These are phyloP conservation scores for Scaptodrosophila lebanonensis DNA, from an alignment of 1,140 invertebrate species.

Conservation along the genomic window DNA sequence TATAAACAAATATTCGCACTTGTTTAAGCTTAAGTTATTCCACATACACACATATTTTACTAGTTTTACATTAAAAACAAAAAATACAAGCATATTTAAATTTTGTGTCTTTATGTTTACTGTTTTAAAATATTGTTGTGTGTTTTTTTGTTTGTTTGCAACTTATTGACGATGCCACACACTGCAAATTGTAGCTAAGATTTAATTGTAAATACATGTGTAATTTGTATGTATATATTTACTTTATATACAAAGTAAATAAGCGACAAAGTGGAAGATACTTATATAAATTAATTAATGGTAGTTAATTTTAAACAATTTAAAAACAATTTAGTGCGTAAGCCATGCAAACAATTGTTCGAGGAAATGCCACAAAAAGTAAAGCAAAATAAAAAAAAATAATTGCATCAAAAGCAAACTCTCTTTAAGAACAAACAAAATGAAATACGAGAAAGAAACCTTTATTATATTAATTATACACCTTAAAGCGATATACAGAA, in stretches of 20 bases:
- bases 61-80: constrained; percentile 20
- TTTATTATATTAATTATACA: too few relatives aligned
- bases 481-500: too few relatives aligned
- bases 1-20: constrained; percentile 18
- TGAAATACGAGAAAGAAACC: too few relatives aligned
- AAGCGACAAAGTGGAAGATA: constrained; percentile 27
- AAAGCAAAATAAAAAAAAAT: constrained; percentile 3
- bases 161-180: constrained; percentile 54
- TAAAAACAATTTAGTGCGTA: constrained; percentile 63
- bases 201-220: constrained; percentile 72
- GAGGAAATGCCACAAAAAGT: neutral
- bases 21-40: constrained; percentile 47
- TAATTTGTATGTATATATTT: constrained; percentile 75
- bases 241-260: constrained; percentile 72
- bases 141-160: constrained; percentile 47
- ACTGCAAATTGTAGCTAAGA: constrained; percentile 54
- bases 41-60: constrained; percentile 21
- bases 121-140: constrained; percentile 50
- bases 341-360: constrained; percentile 21
- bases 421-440: neutral
- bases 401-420: neutral
- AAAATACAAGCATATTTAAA: constrained; percentile 31
- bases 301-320: constrained; percentile 74
- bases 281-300: constrained; percentile 40
- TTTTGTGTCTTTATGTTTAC: constrained; percentile 42